phyloP scores from a whole-genome alignment of 2,797 vertebrate genomes.

The Enteromius radiatus region DNA sequence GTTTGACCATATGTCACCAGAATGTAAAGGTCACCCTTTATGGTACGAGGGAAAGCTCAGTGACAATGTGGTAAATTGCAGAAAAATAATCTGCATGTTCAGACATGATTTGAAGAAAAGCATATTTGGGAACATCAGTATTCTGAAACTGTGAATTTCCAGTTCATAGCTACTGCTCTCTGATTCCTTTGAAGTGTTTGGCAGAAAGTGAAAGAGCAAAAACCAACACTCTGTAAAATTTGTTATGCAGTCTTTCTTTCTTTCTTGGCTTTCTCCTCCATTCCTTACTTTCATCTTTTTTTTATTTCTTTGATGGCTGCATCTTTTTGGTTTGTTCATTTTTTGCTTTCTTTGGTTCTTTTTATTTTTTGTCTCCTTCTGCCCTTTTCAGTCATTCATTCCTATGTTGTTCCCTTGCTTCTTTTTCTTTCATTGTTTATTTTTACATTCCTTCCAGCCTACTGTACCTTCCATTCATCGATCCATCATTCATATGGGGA shows the following conservation, averaged over 20 bases:
- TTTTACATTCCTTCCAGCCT: not conserved
- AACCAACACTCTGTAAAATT: not conserved
- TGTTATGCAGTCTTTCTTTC: not conserved
- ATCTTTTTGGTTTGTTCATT: not conserved
- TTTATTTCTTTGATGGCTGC: not conserved
- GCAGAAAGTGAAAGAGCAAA: not conserved
- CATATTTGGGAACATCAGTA: not conserved
- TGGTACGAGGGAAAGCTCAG: conserved; percentile 16
- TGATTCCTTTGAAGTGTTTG: not conserved
- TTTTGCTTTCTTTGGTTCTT: too few species aligned
- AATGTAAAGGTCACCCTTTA: conserved; percentile 48
- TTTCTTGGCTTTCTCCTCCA: not conserved
- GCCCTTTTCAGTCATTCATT: not conserved
- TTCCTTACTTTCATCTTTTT: not conserved
- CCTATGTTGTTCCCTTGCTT: not conserved
- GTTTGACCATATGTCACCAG: conserved; percentile 49
- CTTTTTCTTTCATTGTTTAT: not conserved
- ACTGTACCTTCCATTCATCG: not conserved
- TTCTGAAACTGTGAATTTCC: not conserved
- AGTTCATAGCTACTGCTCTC: conserved; percentile 1
- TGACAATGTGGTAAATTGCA: conserved; percentile 66
- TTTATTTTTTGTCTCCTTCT: not conserved
- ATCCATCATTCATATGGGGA: not conserved
- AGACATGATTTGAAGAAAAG: conserved; percentile 7
- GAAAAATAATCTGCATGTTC: not conserved